Base-by-base conservation (phyloP, 2,113 vertebrate genomes). In the Vicugna pacos region DNA sequence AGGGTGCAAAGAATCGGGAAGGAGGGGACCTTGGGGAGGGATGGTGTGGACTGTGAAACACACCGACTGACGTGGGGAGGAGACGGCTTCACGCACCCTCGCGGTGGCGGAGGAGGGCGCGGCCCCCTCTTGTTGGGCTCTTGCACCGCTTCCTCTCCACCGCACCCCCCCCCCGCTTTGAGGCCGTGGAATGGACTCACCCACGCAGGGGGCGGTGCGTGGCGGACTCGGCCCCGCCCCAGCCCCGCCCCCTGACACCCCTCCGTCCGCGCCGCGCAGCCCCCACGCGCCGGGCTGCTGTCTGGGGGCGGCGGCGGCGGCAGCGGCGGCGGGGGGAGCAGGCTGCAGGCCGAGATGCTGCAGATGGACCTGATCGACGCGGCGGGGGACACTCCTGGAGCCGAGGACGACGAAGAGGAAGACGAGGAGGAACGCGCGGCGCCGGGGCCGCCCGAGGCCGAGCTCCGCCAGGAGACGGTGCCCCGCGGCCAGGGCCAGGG, bases 281-380 rank as follows among this genome's bases (percentile, higher is more conserved):
- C 99, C 96, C 98, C 99, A 97, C 98, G 98, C 86, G 98, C 99
- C 97, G 99, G 98, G 98, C 98, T 99, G 92, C 97, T 98, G 96
- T 96, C 98, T 97, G 98, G 98, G 46, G 99, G 99, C 28, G 99
- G 98, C 87, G 99, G 99, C 46, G 98, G 99, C 46, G 99, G 99
- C 26, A 99, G 98, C 83, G 99, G 99, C 46, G 98, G 99, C 42
- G 99, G 99, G 38, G 99, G 98, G 42, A 99, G 99, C 95, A 99
- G 99, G 97, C 98, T 99, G 97, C 99, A 99, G 99, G 99, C 99
- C 5, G 99, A 99, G 99, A 99, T 99, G 98, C 99, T 99, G 97
- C 99, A 99, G 98, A 99, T 99, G 98, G 99, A 99, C 96, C 99
- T 99, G 97, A 99, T 99, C 97, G 99, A 99, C 98, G 99, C 99